Evolutionary conservation across 2,113 vertebrate species (phyloP).

Genomic region (Stictonetta naevosa): DNA sequence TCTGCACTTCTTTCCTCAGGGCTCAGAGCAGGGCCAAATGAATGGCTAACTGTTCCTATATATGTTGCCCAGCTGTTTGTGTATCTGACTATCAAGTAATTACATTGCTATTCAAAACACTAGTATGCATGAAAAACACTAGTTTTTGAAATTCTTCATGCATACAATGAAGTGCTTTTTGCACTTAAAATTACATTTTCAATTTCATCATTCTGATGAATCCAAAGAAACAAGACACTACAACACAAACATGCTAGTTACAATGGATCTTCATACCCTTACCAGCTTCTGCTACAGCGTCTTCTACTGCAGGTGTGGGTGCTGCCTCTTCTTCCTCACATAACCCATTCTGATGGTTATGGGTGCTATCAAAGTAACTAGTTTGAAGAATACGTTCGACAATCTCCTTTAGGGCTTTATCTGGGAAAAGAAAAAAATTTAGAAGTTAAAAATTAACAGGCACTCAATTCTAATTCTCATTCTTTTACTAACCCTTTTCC

Average conservation of each 20-base stretch:
- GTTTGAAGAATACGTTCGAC: constrained; percentile 92
- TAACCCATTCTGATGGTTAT: constrained; percentile 91
- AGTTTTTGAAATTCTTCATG: too few relatives aligned
- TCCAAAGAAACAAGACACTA: not conserved
- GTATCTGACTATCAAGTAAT: not conserved
- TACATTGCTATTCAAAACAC: not conserved
- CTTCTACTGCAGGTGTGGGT: constrained; percentile 77
- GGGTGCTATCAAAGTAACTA: constrained; percentile 92
- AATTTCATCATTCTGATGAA: not conserved
- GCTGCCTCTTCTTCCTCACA: constrained; percentile 86
- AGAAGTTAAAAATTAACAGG: not conserved
- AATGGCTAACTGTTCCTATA: not conserved
- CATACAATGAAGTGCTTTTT: not conserved
- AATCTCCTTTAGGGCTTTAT: constrained; percentile 91
- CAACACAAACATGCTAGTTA: not conserved
- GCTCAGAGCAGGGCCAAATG: not conserved
- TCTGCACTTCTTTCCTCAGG: not conserved
- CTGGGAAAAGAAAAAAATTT: constrained; percentile 60
- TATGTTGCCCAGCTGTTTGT: too few relatives aligned
- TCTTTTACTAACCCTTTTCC: not conserved
- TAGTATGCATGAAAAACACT: not conserved
- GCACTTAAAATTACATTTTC: not conserved
- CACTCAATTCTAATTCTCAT: not conserved
- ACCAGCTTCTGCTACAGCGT: constrained; percentile 88
- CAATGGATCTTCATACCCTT: not conserved